These are phyloP conservation scores for Syncerus caffer DNA, from an alignment of 2,797 vertebrate genomes.

Conservation along the genomic window DNA sequence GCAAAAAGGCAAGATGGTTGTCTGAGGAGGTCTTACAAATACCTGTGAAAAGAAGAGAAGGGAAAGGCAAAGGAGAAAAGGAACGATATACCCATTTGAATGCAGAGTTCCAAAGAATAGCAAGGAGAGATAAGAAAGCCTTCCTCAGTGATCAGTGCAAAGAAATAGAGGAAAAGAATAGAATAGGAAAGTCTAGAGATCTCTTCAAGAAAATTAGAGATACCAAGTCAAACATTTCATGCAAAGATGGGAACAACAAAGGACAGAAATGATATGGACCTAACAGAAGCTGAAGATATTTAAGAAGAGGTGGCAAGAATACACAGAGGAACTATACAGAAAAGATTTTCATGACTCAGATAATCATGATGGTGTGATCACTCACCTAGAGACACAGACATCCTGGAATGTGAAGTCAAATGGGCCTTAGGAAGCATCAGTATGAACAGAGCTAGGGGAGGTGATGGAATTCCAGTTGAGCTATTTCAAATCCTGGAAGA, in stretches of 20 bases:
- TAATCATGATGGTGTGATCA: background rate
- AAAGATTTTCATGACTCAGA: background rate
- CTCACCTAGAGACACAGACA: background rate
- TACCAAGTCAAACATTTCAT: background rate
- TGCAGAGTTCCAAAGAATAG: background rate
- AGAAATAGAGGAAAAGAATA: background rate
- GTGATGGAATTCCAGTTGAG: background rate
- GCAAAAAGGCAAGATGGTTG: background rate
- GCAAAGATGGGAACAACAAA: background rate
- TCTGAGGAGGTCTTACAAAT: background rate
- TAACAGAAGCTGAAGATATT: background rate
- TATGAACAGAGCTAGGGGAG: background rate
- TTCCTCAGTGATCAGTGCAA: background rate
- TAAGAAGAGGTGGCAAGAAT: background rate
- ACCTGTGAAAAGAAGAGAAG: background rate
- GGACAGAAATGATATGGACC: background rate
- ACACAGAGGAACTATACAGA: background rate
- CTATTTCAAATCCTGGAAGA: background rate
- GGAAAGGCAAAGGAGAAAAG: background rate
- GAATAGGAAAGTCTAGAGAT: background rate
- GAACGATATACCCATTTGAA: background rate
- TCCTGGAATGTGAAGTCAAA: background rate
- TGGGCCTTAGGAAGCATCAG: background rate
- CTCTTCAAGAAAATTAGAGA: background rate
- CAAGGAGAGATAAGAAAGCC: background rate